Base-by-base conservation (phyloP, 1,140 invertebrate species). In the Drosophila truncata region DNA sequence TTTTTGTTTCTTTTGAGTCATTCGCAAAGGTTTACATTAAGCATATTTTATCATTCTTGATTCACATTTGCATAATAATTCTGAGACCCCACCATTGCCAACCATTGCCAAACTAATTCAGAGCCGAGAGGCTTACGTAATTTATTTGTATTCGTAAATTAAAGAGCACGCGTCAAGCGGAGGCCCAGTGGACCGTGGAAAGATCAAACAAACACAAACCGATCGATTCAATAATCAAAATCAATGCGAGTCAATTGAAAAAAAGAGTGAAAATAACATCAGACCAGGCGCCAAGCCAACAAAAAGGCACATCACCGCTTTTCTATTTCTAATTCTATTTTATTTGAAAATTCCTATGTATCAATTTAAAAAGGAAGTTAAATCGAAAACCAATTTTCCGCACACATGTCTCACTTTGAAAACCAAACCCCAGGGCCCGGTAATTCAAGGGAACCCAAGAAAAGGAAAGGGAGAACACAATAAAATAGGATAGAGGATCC, bases 161-260 rank as follows among this genome's bases (percentile, higher is more conserved):
- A 59, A 75, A 49, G 65, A 80, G 83, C 84, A 87, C 84, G 84
- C 83, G 83, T 80, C 83, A 75, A 41, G 29, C 52, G 20, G 4
- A 41, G 44, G 76, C 64, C 63, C 85, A 90, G 63, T 81, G 84
- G 83, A 81, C 85, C 85, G 66, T 20, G 62, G 25, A 60, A 20
- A 84, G 39, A 50, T 57, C 73, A 60, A 64, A 59, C 67, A 49
- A 49, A 64, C 52, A 61, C 29, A 50, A 50, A 41, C 37, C 18
- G 41, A 23, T n/a, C 41, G 55, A 29, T 47, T 25, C n/a, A 31
- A 73, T 57, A 81, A 88, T 88, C 85, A 75, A 90, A 88, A 90
- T 90, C 85, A 87, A 88, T 88, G 84, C 84, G 55, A 59, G 61
- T 78, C 80, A 88, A 90, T 88, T 90, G 79, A 88, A 72, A 46